phyloP scores from a whole-genome alignment of 1,140 invertebrate species.

The Brachionus rubens region DNA sequence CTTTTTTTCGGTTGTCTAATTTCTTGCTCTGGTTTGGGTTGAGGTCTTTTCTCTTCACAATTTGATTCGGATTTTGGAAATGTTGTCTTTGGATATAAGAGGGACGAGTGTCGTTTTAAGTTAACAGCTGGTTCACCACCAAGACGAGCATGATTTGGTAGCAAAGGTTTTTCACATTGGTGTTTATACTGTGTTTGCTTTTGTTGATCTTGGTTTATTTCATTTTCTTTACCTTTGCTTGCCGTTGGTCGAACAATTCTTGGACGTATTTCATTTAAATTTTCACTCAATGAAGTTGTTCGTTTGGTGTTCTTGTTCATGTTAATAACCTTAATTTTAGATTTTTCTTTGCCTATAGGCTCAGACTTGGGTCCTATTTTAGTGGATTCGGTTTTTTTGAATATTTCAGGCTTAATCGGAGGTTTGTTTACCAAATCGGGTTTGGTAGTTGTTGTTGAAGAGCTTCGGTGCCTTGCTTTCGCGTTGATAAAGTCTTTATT shows the following conservation, averaged over 20 bases:
- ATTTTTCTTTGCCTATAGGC: not conserved
- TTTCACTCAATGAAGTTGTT: not conserved
- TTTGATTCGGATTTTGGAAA: not conserved
- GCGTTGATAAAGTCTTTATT: not conserved
- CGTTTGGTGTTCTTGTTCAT: not conserved
- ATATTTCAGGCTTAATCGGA: not conserved
- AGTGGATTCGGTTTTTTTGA: not conserved
- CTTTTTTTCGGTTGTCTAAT: not conserved
- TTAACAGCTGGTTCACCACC: conserved; percentile 6
- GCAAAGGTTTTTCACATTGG: conserved; percentile 2
- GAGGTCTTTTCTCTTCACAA: not conserved
- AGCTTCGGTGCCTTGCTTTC: conserved; percentile 1
- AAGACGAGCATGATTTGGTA: not conserved
- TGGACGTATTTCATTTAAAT: not conserved
- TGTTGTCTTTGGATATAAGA: not conserved
- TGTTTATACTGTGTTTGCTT: not conserved
- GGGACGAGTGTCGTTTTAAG: not conserved
- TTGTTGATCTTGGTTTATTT: not conserved
- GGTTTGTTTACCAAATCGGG: not conserved
- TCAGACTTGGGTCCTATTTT: not conserved
- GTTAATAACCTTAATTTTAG: conserved; percentile 4
- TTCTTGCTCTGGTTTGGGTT: not conserved
- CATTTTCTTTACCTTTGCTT: not conserved
- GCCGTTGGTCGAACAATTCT: not conserved
- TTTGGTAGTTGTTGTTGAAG: not conserved